These are phyloP conservation scores for Ispidina lecontei DNA, from an alignment of 2,797 vertebrate species.

Conservation along the genomic window DNA sequence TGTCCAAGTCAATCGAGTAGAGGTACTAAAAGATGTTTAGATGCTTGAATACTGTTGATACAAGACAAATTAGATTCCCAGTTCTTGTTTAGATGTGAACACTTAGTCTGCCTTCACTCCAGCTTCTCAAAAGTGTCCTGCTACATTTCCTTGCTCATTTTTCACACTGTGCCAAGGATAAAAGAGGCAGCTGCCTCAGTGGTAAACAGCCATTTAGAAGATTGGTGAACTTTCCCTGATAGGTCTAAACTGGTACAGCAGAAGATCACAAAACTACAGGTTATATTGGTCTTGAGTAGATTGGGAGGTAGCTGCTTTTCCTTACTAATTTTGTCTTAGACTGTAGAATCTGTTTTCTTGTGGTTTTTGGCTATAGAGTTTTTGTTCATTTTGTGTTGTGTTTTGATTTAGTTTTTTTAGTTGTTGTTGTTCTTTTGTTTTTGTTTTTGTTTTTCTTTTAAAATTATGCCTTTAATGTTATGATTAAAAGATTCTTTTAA, in stretches of 20 bases:
- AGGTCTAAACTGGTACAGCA: not conserved
- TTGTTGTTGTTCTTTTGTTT: not conserved
- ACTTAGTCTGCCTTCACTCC: not conserved
- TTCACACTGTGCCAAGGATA: not conserved
- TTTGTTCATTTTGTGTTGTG: too few relatives aligned
- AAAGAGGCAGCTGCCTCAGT: not conserved
- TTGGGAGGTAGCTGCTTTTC: not conserved
- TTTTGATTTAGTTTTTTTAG: not conserved
- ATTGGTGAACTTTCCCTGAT: not conserved
- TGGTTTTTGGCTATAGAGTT: not conserved
- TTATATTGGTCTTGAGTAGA: not conserved
- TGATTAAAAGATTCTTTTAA: not conserved
- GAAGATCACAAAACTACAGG: not conserved
- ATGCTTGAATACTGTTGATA: conserved; percentile 13
- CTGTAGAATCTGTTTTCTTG: not conserved
- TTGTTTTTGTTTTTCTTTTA: not conserved
- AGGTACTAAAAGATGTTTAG: not conserved
- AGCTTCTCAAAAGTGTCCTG: not conserved
- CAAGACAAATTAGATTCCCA: not conserved
- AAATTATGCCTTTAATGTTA: not conserved
- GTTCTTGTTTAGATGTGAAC: not conserved
- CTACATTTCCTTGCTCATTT: conserved; percentile 29
- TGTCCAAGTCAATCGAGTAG: not conserved
- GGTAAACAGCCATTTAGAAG: not conserved
- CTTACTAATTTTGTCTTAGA: not conserved